Percentiles rank a stretch among this genome's conserved stretches.
Conservation (phyloP, 1,140 invertebrate genomes). For the Hyles vespertilio region DNA sequence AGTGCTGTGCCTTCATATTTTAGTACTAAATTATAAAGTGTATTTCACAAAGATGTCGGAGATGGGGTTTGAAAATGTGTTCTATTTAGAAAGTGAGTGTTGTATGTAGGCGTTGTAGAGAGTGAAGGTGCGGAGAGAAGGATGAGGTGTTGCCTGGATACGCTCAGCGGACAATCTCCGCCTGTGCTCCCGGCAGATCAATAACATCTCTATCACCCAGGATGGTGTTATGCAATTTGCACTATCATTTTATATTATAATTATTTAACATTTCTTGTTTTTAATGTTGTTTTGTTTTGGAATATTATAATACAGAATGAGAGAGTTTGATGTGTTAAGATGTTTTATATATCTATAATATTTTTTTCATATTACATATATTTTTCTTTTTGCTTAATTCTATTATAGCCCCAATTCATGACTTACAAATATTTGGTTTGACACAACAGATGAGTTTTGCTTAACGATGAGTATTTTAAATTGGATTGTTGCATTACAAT, state of each 20-base stretch:
- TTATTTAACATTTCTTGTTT: background rate
- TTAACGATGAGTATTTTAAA: too few species aligned
- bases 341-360: too few species aligned
- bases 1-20: constrained; percentile 20
- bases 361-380: too few species aligned
- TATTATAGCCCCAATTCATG: too few species aligned
- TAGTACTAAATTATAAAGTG: too few species aligned
- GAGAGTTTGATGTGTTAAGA: too few species aligned
- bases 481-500: too few species aligned
- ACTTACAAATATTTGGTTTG: too few species aligned
- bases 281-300: background rate
- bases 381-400: too few species aligned
- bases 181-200: constrained; percentile 60
- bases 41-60: constrained; percentile 52
- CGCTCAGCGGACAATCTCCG: constrained; percentile 55
- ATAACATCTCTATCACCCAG: constrained; percentile 65
- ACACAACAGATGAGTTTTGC: too few species aligned
- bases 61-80: constrained; percentile 75
- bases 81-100: constrained; percentile 75
- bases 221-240: constrained; percentile 60
- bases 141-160: constrained; percentile 66
- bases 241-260: too few species aligned
- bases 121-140: constrained; percentile 50
- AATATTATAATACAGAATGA: background rate
- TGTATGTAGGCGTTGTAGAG: constrained; percentile 25